Evolutionary conservation across 2,888 invertebrate genomes (phyloP).

Genomic region (Odiellus spinosus): DNA sequence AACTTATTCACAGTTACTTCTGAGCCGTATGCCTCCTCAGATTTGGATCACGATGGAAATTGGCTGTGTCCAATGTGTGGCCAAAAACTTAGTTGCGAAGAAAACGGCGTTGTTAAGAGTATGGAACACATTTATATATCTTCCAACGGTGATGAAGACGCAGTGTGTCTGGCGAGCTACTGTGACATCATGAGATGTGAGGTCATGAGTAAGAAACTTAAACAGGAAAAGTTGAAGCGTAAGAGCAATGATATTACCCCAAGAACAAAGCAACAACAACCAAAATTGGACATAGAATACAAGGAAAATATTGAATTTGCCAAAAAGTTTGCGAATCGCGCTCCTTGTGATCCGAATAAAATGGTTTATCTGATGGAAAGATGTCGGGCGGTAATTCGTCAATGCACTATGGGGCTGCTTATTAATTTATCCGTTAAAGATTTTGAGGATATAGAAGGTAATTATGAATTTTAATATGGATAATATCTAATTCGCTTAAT

Average conservation of each 20-base stretch:
- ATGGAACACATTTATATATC: slow-evolving; percentile 34
- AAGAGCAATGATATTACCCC: too few relatives aligned
- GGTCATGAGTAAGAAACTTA: slow-evolving; percentile 38
- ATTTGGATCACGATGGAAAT: slow-evolving; percentile 27
- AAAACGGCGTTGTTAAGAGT: background rate
- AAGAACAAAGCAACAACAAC: too few relatives aligned
- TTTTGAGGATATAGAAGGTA: slow-evolving; percentile 74
- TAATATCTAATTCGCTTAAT: too few relatives aligned
- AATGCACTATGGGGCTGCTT: slow-evolving; percentile 64
- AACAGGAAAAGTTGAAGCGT: too few relatives aligned
- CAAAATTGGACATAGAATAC: too few relatives aligned
- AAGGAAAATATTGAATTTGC: too few relatives aligned
- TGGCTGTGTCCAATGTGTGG: slow-evolving; percentile 85
- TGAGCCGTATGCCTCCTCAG: background rate
- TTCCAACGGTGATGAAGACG: slow-evolving; percentile 74
- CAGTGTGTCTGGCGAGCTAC: slow-evolving; percentile 81
- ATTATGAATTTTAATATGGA: too few relatives aligned
- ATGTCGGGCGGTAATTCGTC: slow-evolving; percentile 49
- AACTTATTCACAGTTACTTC: too few relatives aligned
- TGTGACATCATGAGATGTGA: slow-evolving; percentile 93
- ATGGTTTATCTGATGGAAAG: background rate
- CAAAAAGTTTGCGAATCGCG: too few relatives aligned
- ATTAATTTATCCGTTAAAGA: slow-evolving; percentile 63
- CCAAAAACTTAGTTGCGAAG: slow-evolving; percentile 68
- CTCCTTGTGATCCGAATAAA: too few relatives aligned